Evolutionary conservation across 2,888 invertebrate genomes (phyloP), one percentile per base, ranked within the genome.

Genomic region (Exephanes ischioxanthus): DNA sequence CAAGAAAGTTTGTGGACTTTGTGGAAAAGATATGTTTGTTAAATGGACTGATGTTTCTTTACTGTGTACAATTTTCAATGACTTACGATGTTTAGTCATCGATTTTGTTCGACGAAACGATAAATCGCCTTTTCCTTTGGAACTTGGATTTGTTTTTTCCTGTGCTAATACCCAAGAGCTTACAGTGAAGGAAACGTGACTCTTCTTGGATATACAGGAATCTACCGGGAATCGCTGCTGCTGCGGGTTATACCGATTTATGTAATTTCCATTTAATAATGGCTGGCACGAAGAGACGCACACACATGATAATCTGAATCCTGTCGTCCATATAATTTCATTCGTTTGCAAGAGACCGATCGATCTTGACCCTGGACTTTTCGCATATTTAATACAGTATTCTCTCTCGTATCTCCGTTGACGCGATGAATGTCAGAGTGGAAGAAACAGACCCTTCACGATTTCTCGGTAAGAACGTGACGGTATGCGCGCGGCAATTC

Each of bases 331-430:
- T 26, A 63, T 66, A 75, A 80, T 73, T 75, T 73, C 30, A 81
- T 61, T 81, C 68, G 33, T 75, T 66, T 37, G 58, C 71, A 55
- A 78, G 51, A 72, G 26, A 53, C 63, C 78, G 63, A 77, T 77
- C 67, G 76, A 75, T 81, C 78, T 73, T 78, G 84, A 85, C 84
- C 84, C 63, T 85, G 84, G 73, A 81, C 37, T 73, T 61, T 58
- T 48, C 70, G 61, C 55, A 51, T 51, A 33, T 26, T 48, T n/a
- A 22, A 37, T 22, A 55, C 16, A 45, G 37, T 68, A 68, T 51
- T 67, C 41, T 30, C 61, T 79, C 11, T 51, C 71, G 30, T 58
- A 66, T 66, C 41, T 22, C 61, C 19, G 22, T 58, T 26, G 58
- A 58, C 19, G 19, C 58, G 58, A 63, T 19, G n/a, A 14, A 45